phyloP scores from a whole-genome alignment of 2,888 invertebrate species.

The Disparrhopalites patrizii region DNA sequence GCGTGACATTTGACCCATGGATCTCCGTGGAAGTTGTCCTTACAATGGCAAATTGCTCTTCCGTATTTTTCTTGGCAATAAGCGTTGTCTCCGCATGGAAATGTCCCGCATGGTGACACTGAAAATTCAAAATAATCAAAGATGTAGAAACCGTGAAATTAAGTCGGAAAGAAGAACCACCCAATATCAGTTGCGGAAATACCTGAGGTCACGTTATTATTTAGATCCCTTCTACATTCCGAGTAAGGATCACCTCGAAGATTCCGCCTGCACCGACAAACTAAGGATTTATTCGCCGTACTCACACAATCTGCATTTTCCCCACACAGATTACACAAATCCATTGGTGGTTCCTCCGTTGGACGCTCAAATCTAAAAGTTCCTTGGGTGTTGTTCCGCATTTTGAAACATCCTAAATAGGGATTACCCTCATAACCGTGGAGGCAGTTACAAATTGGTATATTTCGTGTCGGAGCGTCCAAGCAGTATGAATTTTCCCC shows the following conservation, averaged over 20 bases:
- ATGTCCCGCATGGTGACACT: constrained; percentile 1
- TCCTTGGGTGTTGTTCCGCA: background rate
- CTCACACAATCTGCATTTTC: background rate
- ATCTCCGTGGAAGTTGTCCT: constrained; percentile 6
- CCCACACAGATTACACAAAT: background rate
- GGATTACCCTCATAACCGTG: background rate
- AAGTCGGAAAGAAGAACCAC: too few relatives aligned
- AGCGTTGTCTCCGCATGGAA: constrained; percentile 8
- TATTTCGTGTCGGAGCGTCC: background rate
- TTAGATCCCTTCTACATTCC: background rate
- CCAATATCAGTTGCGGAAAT: too few relatives aligned
- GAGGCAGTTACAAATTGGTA: background rate
- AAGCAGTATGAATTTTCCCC: background rate
- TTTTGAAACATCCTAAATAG: background rate
- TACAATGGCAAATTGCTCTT: constrained; percentile 13
- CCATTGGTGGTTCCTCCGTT: background rate
- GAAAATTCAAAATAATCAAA: background rate
- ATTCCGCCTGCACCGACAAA: background rate
- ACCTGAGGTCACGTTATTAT: background rate
- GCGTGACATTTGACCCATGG: constrained; percentile 6
- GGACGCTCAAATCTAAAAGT: background rate
- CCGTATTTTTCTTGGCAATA: constrained; percentile 15
- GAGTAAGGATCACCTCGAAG: background rate
- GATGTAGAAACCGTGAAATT: too few relatives aligned
- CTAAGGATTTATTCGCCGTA: background rate